Base-by-base conservation (phyloP, 2,113 vertebrate species). In the Argyrosomus japonicus region DNA sequence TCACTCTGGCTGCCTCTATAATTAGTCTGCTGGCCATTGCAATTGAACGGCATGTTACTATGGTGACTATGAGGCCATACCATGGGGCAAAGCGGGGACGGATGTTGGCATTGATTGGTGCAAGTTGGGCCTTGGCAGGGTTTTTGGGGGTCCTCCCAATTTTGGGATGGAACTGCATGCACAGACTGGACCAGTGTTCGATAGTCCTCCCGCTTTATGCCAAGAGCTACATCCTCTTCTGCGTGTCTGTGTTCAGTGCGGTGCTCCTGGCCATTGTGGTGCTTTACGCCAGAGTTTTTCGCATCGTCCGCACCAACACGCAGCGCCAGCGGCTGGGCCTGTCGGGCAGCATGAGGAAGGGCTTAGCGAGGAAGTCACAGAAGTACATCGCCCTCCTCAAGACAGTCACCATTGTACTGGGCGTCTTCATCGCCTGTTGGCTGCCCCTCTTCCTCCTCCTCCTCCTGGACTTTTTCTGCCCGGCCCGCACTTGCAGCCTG, bases 141-240 rank as follows among this genome's bases (percentile, higher is more conserved):
- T 88, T 97, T 21, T 86, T 99, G 2, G 97, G 97, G 4, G 89
- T 96, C 0, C 89, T 98, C 47, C 97, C 97, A 0, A 92, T 96
- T 17, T 32, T 99, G 75, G 97, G 97, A 0, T 98, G 97, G 97
- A 99, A 99, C 81, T 99, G 97, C 83, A 93, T 99, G 4, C 87
- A 85, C 13, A 83, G 75, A n/a, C 91, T 98, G 68, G 83, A 93
- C 0, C 73, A 88, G 8, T 99, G 97, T 81, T 98, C 97, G 68
- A 97, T 96, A 0, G 95, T 98, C 13, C 92, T 99, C 32, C 97
- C 97, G 0, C 96, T 98, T 69, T 99, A 97, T 32, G 93, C 96
- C 85, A 97, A 96, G 84, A 95, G 95, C 76, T 99, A 98, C 84
- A 90, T 98, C 78, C 93, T 96, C 32, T 96, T 94, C 92, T 97